Percentiles rank a stretch among this genome's conserved stretches.
These are phyloP conservation scores for Neuroterus valhalla DNA, from an alignment of 1,140 invertebrate genomes.

Conservation along the genomic window DNA sequence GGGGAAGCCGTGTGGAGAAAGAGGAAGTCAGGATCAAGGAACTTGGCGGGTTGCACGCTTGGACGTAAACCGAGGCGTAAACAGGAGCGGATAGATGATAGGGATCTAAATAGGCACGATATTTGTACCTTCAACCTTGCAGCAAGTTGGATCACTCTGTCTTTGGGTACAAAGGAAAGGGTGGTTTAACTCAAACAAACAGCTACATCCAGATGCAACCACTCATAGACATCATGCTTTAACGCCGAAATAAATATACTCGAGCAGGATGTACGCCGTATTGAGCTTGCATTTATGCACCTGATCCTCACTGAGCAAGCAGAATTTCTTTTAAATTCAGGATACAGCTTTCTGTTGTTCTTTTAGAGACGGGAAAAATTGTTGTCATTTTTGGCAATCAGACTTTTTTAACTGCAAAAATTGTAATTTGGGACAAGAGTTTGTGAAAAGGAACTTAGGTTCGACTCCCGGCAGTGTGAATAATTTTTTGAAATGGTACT, in stretches of 20 bases:
- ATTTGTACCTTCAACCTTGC: slow-evolving; percentile 5
- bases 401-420: no score
- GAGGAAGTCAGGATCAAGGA: slow-evolving; percentile 29
- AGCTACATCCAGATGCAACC: not conserved
- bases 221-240: not conserved
- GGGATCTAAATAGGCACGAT: slow-evolving; percentile 21
- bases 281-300: no score
- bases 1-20: not conserved
- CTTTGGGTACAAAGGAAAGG: not conserved
- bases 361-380: no score
- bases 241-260: not conserved
- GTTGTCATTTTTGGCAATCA: no score
- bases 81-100: slow-evolving; percentile 7
- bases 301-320: no score
- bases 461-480: no score
- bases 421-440: no score
- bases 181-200: slow-evolving; percentile 15
- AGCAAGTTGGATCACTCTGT: not conserved
- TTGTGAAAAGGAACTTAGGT: no score
- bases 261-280: no score
- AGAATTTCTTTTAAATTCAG: no score
- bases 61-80: slow-evolving; percentile 13
- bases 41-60: slow-evolving; percentile 10
- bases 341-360: no score
- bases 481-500: no score